These are phyloP conservation scores for Chrysotoxum bicinctum DNA, from an alignment of 2,888 invertebrate species.

Conservation along the genomic window DNA sequence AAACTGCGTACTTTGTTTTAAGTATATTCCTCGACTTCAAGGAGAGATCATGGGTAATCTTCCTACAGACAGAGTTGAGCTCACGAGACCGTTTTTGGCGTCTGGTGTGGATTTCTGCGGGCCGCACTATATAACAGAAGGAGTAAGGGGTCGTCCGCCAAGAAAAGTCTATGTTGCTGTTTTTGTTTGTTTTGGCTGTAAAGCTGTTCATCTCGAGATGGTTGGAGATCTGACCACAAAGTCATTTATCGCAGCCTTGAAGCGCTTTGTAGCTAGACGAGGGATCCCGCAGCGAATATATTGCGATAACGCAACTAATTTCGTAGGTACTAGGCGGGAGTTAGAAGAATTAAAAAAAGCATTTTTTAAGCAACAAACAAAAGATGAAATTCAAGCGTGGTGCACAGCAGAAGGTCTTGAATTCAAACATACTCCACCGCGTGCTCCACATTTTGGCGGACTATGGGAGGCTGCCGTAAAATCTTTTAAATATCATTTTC, in stretches of 20 bases:
- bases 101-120: too few relatives aligned
- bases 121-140: too few relatives aligned
- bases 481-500: too few relatives aligned
- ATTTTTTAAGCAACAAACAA: not conserved
- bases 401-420: not conserved
- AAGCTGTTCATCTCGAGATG: not conserved
- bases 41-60: not conserved
- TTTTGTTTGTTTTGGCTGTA: too few relatives aligned
- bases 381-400: not conserved
- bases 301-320: conserved; percentile 2
- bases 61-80: not conserved
- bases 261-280: not conserved
- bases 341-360: not conserved
- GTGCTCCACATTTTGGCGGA: not conserved
- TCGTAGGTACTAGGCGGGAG: conserved; percentile 4
- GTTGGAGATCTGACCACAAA: not conserved
- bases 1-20: not conserved
- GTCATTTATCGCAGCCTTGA: not conserved
- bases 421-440: not conserved
- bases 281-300: not conserved
- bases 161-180: not conserved
- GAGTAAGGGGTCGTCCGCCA: too few relatives aligned
- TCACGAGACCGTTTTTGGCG: not conserved
- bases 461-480: too few relatives aligned
- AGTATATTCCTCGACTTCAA: not conserved